Evolutionary conservation across 1,140 invertebrate genomes (phyloP), one percentile per base, ranked within the genome.

Genomic region (Colletes latitarsis): DNA sequence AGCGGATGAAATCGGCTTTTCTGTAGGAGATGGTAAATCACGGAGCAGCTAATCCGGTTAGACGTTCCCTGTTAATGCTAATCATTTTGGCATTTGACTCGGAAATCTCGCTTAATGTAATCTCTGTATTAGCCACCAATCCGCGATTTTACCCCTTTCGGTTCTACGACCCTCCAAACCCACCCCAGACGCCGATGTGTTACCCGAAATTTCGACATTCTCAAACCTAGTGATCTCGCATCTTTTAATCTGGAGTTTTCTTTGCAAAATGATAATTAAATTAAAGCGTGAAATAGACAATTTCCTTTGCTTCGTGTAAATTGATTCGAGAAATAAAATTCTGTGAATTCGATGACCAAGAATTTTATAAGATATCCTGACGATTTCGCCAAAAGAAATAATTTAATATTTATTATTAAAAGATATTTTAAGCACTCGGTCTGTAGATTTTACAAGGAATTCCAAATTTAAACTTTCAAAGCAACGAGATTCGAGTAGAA

Each of bases 71-170:
- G 57, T 79, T 69, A 81, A 74, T 75, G 77, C 67, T 77, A 83
- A 83, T 83, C 81, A 81, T 81, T 82, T 79, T 69, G 71, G 19
- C 55, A 71, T 85, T 83, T 57, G 73, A 81, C 62, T 71, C 66
- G 82, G 72, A 83, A 81, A 85, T 83, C 82, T 83, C 69, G 82
- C 68, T 81, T 85, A 83, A 83, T 81, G 66, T 77, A 81, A 83
- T 85, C 84, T 71, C 68, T 75, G 71, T 81, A 83, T 77, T 77
- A 83, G 57, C 77, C 73, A 12, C 12, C 73, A 43, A 78, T 67
- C 46, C 72, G 30, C 55, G 4, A 43, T 63, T 77, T 57, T 19
- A 62, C 19, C 55, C 58, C 49, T 63, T 69, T 55, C 64, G n/a
- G 1, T n/a, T 53, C 79, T 53, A 17, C 57, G 39, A n/a, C 53